phyloP scores from a whole-genome alignment of 2,113 vertebrate species.

The Nymphicus hollandicus region DNA sequence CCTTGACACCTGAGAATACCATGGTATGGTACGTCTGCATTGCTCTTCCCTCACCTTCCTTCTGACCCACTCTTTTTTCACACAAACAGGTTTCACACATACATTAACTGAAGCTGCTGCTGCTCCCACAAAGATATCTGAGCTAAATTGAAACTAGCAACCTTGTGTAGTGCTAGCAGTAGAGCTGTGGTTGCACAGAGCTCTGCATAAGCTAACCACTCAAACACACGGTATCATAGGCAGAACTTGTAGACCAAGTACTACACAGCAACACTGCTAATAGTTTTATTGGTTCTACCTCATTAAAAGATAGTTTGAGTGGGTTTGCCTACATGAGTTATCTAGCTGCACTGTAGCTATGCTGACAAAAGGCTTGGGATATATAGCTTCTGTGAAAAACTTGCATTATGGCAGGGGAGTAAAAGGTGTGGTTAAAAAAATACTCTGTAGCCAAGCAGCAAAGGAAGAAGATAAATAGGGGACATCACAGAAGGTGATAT shows the following conservation, averaged over 20 bases:
- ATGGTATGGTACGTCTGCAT: not conserved
- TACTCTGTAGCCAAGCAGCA: not conserved
- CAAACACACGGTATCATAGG: not conserved
- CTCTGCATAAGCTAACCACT: slow-evolving; percentile 43
- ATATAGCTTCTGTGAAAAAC: not conserved
- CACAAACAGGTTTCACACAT: not conserved
- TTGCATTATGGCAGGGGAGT: not conserved
- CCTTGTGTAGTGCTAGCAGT: not conserved
- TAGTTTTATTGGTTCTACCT: not conserved
- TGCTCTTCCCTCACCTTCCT: not conserved
- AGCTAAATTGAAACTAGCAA: slow-evolving; percentile 14
- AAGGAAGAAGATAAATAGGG: not conserved
- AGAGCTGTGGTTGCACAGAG: slow-evolving; percentile 17
- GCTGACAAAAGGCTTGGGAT: not conserved
- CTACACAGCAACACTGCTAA: slow-evolving; percentile 25
- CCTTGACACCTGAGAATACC: not conserved
- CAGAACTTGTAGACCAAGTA: slow-evolving; percentile 40
- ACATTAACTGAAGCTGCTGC: slow-evolving; percentile 4
- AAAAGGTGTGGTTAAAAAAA: not conserved
- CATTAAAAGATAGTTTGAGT: slow-evolving; percentile 33
- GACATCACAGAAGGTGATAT: not conserved
- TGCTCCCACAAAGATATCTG: slow-evolving; percentile 1
- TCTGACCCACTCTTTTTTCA: not conserved
- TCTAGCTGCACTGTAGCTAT: not conserved
- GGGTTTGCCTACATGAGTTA: not conserved